Conservation (phyloP, 2,113 vertebrate species). For the Halcyon malimbica region DNA sequence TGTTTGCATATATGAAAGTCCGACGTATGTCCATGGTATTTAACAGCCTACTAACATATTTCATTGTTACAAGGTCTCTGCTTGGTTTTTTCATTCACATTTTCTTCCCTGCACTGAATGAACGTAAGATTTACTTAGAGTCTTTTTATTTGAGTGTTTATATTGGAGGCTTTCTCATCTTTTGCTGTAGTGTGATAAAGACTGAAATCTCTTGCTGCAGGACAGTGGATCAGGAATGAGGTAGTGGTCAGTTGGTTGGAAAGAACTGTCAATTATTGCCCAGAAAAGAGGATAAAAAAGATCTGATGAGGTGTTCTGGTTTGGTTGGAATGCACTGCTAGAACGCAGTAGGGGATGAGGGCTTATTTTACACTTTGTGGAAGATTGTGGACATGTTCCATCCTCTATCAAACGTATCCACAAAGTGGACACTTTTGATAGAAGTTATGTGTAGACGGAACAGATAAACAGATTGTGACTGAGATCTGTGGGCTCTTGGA, state of each 20-base stretch:
- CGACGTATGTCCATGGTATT: neutral
- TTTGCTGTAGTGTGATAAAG: neutral
- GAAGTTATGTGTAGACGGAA: neutral
- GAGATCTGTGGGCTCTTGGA: neutral
- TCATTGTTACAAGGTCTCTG: neutral
- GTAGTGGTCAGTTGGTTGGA: neutral
- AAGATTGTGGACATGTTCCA: neutral
- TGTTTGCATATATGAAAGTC: neutral
- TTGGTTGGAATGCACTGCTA: neutral
- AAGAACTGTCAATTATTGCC: neutral
- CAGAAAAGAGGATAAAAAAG: neutral
- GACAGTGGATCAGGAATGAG: neutral
- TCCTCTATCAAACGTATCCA: no score
- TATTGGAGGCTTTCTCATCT: neutral
- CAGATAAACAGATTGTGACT: neutral
- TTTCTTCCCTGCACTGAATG: neutral
- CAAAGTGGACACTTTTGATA: neutral
- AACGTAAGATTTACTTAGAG: neutral
- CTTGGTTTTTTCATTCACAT: neutral
- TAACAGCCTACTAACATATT: neutral
- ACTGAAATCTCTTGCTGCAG: neutral
- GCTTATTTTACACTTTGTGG: neutral
- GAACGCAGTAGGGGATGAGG: neutral
- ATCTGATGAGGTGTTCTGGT: neutral
- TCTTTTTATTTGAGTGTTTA: neutral